Evolutionary conservation across 2,797 vertebrate species (phyloP), one percentile per base, ranked within the genome.

Genomic region (Podarcis lilfordi): DNA sequence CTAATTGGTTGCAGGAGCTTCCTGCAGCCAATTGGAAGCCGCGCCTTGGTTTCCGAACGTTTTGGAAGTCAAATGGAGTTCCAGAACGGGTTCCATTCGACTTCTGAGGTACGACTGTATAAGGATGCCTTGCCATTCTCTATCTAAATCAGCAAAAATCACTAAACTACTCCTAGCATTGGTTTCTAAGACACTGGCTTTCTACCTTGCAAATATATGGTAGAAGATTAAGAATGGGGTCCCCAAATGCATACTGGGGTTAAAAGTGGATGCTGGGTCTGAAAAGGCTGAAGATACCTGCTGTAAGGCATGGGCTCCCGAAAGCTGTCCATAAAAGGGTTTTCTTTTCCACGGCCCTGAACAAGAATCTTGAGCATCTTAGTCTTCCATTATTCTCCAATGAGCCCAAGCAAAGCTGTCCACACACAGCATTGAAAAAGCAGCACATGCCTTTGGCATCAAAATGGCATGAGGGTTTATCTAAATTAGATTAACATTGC

Each of bases 141-240:
- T 23, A 68, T 78, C 25, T 29, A 77, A 35, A 8, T 29, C 37
- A 69, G 43, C 29, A 80, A 35, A 69, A 29, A 55, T 23, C 21
- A 45, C 10, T 32, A 29, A 66, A n/a, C 43, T 78, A 11, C 8
- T 5, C 71, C 17, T 81, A 77, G 66, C 25, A 66, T 40, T 1
- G 50, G 76, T 37, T 32, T 86, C 25, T 50, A 0, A 0, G 35
- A 23, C n/a, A 9, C 17, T 13, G 55, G 55, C 55, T 59, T 59
- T 43, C 43, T 43, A 43, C 43, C 43, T 43, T 43, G 43, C 43
- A 43, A 43, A 43, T 43, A 43, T 43, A 43, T 43, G 43, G 45
- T 10, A 45, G 45, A 45, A 45, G 45, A 45, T 45, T 10, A 45
- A 45, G 45, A 10, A 45, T 45, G 45, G 45, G 45, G 8, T 45